phyloP scores from a whole-genome alignment of 2,797 vertebrate genomes.

The Gallinago solitaria region DNA sequence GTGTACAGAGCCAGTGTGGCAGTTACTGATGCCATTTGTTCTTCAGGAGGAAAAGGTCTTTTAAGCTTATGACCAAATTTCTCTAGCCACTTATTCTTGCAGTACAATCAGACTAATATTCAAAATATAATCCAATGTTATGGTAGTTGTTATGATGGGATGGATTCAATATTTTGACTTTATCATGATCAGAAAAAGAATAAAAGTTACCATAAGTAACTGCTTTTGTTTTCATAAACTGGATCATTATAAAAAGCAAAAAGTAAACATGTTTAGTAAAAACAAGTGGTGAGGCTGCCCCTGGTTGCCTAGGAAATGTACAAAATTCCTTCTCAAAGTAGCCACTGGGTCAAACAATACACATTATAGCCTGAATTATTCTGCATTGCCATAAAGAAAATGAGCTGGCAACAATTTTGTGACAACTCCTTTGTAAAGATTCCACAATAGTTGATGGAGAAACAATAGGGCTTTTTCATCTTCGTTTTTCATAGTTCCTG shows the following conservation, averaged over 20 bases:
- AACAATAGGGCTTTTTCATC: neutral
- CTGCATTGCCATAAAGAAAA: neutral
- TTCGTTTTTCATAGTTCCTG: neutral
- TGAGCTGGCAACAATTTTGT: neutral
- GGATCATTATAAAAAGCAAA: constrained; percentile 18
- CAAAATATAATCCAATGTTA: constrained; percentile 36
- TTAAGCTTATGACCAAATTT: neutral
- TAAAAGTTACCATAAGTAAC: neutral
- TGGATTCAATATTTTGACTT: constrained; percentile 62
- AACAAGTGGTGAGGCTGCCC: neutral
- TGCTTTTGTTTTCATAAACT: constrained; percentile 5
- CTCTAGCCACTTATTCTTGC: constrained; percentile 11
- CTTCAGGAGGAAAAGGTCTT: neutral
- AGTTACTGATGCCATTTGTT: neutral
- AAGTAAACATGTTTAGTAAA: neutral
- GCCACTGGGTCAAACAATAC: neutral
- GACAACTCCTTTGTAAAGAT: neutral
- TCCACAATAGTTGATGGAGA: neutral
- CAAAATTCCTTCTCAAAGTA: neutral
- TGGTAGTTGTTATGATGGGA: constrained; percentile 17
- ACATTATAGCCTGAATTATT: neutral
- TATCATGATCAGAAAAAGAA: constrained; percentile 16
- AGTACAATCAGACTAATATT: constrained; percentile 22
- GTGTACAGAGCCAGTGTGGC: neutral
- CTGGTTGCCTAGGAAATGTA: neutral